Evolutionary conservation across 2,888 invertebrate genomes (phyloP), one percentile per base, ranked within the genome.

Genomic region (Athrips mouffetella): DNA sequence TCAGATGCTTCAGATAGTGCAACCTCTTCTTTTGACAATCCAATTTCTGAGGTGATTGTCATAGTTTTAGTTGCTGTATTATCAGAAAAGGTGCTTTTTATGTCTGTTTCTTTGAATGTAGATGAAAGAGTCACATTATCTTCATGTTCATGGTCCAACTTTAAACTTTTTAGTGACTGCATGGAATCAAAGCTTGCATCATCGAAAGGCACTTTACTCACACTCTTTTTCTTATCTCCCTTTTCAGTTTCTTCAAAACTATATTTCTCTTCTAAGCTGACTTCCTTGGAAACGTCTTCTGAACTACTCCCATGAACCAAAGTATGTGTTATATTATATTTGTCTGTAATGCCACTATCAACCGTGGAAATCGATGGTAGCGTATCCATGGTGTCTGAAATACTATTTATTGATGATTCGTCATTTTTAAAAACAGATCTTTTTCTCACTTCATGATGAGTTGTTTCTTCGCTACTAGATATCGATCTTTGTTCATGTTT

Each of bases 251-350:
- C 67, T 70, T 88, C 83, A 63, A 65, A 82, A 59, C 83, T 80
- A 48, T 83, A 75, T 64, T 88, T 88, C 66, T 88, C 87, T 70
- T 87, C 87, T 52, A 83, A 70, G 49, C 82, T 88, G 1, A 72
- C 62, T 70, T 87, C 86, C 63, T 76, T 86, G 1, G 81, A 86
- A 10, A 81, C 60, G 49, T 86, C 87, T 68, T 88, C 86, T 2
- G 84, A 84, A 57, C 85, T 84, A 48, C 79, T 76, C n/a, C 63
- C 69, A 40, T 73, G 70, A n/a, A 70, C 55, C 15, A 76, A 53
- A 10, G 64, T 62, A 40, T 71, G 67, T 2, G 60, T 62, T 1
- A 65, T 49, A 48, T 63, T 73, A 47, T 73, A 74, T 48, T 57
- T 61, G 40, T 77, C 76, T 41, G 60, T 58, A 13, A 69, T 59